A percentile compares a stretch with the other conserved stretches of the same genome.
These are phyloP conservation scores for Troides helena DNA, from an alignment of 2,888 invertebrate genomes.

Conservation along the genomic window DNA sequence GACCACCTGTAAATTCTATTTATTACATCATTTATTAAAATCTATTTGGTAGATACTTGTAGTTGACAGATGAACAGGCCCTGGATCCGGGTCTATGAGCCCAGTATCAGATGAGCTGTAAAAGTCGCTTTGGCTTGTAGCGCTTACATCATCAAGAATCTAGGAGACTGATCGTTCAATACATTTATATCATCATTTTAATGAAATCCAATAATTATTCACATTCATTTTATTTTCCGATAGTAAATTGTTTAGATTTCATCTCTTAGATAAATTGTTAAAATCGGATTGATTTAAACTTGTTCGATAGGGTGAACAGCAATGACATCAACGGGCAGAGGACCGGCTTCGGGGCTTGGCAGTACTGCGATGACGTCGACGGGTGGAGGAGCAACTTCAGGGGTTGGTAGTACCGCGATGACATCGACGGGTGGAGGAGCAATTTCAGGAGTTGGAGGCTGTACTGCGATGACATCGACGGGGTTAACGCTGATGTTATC, in stretches of 20 bases:
- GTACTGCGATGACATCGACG: constrained; percentile 32
- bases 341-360: background rate
- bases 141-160: too few relatives aligned
- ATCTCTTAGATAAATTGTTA: background rate
- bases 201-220: too few relatives aligned
- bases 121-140: too few relatives aligned
- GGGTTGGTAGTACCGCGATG: background rate
- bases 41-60: too few relatives aligned
- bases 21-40: too few relatives aligned
- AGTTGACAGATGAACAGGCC: too few relatives aligned
- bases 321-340: background rate
- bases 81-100: too few relatives aligned
- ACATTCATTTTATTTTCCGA: too few relatives aligned
- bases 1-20: too few relatives aligned
- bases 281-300: background rate
- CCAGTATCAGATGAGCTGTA: too few relatives aligned
- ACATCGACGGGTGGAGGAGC: background rate
- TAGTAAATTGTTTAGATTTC: background rate
- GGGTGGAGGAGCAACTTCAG: background rate
- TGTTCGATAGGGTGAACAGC: constrained; percentile 24
- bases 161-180: too few relatives aligned
- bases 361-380: constrained; percentile 16
- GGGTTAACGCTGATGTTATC: constrained; percentile 30
- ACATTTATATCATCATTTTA: too few relatives aligned
- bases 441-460: background rate